A percentile compares a stretch with the other conserved stretches of the same genome.
phyloP scores from a whole-genome alignment of 2,888 invertebrate species.

The Germaria angustata region DNA sequence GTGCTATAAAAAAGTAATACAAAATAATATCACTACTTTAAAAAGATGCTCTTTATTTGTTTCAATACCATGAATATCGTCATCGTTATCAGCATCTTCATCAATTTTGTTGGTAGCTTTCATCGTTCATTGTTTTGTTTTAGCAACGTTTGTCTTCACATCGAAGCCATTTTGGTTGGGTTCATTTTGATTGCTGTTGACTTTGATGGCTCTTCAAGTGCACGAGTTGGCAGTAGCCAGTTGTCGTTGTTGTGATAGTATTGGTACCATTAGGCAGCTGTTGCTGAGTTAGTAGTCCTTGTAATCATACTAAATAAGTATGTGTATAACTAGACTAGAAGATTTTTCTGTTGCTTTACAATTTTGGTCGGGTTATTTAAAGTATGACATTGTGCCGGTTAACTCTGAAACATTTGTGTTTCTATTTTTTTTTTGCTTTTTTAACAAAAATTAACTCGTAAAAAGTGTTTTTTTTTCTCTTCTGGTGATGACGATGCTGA shows the following conservation, averaged over 20 bases:
- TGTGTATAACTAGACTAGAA: slow-evolving; percentile 12
- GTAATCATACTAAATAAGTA: neutral
- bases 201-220: slow-evolving; percentile 62
- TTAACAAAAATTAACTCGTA: slow-evolving; percentile 33
- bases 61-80: slow-evolving; percentile 22
- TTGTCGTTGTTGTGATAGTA: slow-evolving; percentile 4
- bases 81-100: slow-evolving; percentile 41
- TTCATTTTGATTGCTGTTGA: slow-evolving; percentile 62
- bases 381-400: slow-evolving; percentile 39
- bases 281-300: slow-evolving; percentile 26
- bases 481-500: slow-evolving; percentile 27
- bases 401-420: slow-evolving; percentile 3
- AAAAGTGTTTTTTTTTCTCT: slow-evolving; percentile 35
- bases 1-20: neutral
- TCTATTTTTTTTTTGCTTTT: slow-evolving; percentile 1
- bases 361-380: slow-evolving; percentile 32
- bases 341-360: neutral
- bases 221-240: slow-evolving; percentile 15
- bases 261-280: neutral
- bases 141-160: slow-evolving; percentile 25
- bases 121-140: slow-evolving; percentile 16
- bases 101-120: slow-evolving; percentile 28
- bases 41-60: neutral
- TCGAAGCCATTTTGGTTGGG: slow-evolving; percentile 48
- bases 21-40: neutral